Conservation (phyloP, 2,888 invertebrate genomes). For the Ptilodon capucinus region DNA sequence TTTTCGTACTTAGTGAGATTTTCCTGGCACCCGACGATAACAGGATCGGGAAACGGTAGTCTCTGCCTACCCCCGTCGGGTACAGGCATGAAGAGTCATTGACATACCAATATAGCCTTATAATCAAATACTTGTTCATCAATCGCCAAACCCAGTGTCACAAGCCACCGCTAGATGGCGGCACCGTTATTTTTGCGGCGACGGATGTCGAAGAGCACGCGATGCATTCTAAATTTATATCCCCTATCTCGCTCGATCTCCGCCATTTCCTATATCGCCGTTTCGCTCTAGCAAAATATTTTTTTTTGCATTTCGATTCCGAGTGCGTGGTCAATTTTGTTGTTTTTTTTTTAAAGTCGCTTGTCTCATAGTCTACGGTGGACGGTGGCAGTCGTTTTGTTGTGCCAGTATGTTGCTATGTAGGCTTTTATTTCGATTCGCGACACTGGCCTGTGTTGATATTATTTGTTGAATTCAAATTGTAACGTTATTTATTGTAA, state of each 20-base stretch:
- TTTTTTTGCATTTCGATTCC: constrained; percentile 81
- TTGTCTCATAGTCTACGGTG: constrained; percentile 61
- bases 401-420: constrained; percentile 47
- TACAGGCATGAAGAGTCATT: too few relatives aligned
- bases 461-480: constrained; percentile 43
- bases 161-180: constrained; percentile 67
- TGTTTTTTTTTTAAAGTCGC: constrained; percentile 60
- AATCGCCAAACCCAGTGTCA: constrained; percentile 48
- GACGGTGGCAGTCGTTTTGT: constrained; percentile 60
- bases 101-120: too few relatives aligned
- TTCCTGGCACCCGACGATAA: too few relatives aligned
- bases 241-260: constrained; percentile 59
- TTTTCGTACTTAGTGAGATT: too few relatives aligned
- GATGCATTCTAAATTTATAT: constrained; percentile 79
- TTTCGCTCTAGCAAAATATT: constrained; percentile 67
- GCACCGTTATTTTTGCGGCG: constrained; percentile 65
- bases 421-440: constrained; percentile 40
- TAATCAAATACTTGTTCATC: too few relatives aligned
- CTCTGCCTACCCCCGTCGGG: too few relatives aligned
- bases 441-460: constrained; percentile 35
- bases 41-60: too few relatives aligned
- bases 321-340: constrained; percentile 77
- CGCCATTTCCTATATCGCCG: constrained; percentile 40
- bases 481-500: too few relatives aligned
- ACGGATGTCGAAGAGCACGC: constrained; percentile 79